phyloP scores from a whole-genome alignment of 2,888 invertebrate genomes.

The Molorchus minor region DNA sequence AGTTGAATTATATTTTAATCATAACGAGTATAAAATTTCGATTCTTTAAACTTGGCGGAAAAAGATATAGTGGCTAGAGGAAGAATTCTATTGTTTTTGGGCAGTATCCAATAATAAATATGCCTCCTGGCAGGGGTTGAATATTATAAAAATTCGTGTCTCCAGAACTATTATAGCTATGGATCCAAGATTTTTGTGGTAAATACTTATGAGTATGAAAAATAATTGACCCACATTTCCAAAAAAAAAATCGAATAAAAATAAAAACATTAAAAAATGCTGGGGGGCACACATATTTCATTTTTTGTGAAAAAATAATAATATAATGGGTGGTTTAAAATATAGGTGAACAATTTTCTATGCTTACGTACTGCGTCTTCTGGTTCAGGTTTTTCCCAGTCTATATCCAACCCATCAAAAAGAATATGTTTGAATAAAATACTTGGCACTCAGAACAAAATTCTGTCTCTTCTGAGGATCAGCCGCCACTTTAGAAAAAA shows the following conservation, averaged over 20 bases:
- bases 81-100: too few relatives aligned
- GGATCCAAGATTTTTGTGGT: not conserved
- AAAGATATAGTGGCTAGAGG: too few relatives aligned
- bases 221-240: not conserved
- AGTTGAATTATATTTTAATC: too few relatives aligned
- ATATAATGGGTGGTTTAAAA: not conserved
- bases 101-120: too few relatives aligned
- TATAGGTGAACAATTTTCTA: not conserved
- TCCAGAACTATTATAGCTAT: too few relatives aligned
- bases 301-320: not conserved
- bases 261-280: not conserved
- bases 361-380: constrained; percentile 19
- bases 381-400: constrained; percentile 29
- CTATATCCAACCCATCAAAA: constrained; percentile 35
- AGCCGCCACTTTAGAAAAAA: constrained; percentile 26
- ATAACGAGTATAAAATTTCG: too few relatives aligned
- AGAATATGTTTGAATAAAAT: constrained; percentile 21
- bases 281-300: not conserved
- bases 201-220: not conserved
- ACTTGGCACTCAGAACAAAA: constrained; percentile 16
- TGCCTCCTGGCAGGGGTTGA: too few relatives aligned
- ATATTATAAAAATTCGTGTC: too few relatives aligned
- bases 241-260: not conserved
- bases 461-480: constrained; percentile 8
- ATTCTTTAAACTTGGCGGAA: too few relatives aligned